Conservation (phyloP, 2,888 invertebrate species). For the Hesperia comma region DNA sequence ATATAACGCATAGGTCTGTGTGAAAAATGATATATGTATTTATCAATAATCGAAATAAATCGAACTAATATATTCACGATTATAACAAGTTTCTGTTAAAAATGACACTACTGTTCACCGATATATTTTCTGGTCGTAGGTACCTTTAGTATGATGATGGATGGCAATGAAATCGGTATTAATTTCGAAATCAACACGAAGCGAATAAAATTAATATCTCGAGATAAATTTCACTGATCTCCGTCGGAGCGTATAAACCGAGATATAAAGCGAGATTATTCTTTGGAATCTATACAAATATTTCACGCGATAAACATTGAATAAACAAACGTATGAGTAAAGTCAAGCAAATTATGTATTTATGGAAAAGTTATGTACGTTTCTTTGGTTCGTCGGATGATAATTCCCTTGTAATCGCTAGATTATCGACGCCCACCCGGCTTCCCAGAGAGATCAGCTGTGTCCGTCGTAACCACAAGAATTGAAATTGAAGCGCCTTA, state of each 20-base stretch:
- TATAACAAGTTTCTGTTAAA: not conserved
- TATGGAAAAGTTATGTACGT: constrained; percentile 65
- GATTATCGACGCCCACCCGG: constrained; percentile 73
- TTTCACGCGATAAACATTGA: constrained; percentile 66
- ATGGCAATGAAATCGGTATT: constrained; percentile 30
- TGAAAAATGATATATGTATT: not conserved
- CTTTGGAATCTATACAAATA: constrained; percentile 54
- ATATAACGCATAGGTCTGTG: too few relatives aligned
- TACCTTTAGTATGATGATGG: constrained; percentile 17
- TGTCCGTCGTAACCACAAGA: constrained; percentile 12
- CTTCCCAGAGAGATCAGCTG: constrained; percentile 46
- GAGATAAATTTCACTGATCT: constrained; percentile 42
- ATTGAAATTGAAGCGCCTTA: constrained; percentile 28
- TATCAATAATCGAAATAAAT: not conserved
- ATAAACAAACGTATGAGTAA: constrained; percentile 70
- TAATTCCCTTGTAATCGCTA: constrained; percentile 73
- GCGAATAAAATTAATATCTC: constrained; percentile 36
- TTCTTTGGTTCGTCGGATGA: constrained; percentile 62
- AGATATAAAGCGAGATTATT: constrained; percentile 56
- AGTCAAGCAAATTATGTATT: constrained; percentile 71
- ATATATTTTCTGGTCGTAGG: constrained; percentile 20
- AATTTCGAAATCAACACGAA: constrained; percentile 37
- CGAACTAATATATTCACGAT: not conserved
- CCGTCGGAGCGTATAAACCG: constrained; percentile 36
- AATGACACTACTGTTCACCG: not conserved